Percentiles rank a stretch among this genome's conserved stretches.
Conservation (phyloP, 2,888 invertebrate species). For the Drosophila aldrichi region DNA sequence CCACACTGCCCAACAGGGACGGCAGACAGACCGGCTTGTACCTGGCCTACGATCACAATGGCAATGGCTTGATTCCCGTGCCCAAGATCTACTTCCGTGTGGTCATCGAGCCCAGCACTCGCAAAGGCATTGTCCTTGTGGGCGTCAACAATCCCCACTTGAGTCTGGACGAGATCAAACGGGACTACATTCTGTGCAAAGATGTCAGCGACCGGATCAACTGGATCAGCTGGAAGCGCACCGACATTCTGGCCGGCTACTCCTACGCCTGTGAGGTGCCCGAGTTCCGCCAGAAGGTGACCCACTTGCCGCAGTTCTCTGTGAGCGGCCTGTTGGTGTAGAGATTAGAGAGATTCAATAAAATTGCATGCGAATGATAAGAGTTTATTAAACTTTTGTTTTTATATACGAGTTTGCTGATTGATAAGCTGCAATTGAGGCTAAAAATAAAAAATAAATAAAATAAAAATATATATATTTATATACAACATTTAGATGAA, state of each 20-base stretch:
- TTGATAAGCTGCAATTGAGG: background rate
- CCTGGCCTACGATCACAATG: conserved; percentile 75
- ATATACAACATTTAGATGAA: too few relatives aligned
- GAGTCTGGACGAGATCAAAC: conserved; percentile 71
- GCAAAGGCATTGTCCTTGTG: conserved; percentile 86
- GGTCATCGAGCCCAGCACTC: conserved; percentile 85
- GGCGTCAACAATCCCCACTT: conserved; percentile 84
- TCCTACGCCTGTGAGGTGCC: conserved; percentile 82
- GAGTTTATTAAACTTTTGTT: background rate
- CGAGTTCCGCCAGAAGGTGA: conserved; percentile 75
- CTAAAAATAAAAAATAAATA: too few relatives aligned
- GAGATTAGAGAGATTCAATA: background rate
- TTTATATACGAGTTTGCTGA: background rate
- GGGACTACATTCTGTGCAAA: conserved; percentile 77
- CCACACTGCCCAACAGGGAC: conserved; percentile 86
- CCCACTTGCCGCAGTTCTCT: conserved; percentile 69
- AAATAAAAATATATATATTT: too few relatives aligned
- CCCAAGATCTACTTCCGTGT: conserved; percentile 87
- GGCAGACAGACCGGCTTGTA: conserved; percentile 81
- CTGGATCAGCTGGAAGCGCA: conserved; percentile 85
- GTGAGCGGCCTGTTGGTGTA: conserved; percentile 64
- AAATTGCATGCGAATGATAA: conserved; percentile 5
- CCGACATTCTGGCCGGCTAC: conserved; percentile 77
- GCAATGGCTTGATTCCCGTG: conserved; percentile 85
- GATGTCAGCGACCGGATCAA: conserved; percentile 86